Evolutionary conservation across 2,888 invertebrate genomes (phyloP).

Genomic region (Cybosia mesomella): DNA sequence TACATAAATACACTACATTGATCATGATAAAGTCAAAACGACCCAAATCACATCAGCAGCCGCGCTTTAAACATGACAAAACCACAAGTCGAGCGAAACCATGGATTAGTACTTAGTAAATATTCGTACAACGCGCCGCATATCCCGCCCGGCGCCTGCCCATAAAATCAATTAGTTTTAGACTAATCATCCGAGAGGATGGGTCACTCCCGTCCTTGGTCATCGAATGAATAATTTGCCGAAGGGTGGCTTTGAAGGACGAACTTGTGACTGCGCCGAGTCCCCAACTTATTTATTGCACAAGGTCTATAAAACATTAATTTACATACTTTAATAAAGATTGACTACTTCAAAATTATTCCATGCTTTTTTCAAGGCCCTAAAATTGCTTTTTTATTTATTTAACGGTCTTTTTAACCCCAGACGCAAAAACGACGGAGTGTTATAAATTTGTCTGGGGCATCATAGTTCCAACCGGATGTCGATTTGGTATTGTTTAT

Average conservation of each 20-base stretch:
- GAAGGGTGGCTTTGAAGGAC: constrained; percentile 53
- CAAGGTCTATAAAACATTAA: constrained; percentile 32
- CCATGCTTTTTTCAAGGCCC: constrained; percentile 14
- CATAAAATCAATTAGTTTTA: constrained; percentile 73
- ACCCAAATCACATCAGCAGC: constrained; percentile 52
- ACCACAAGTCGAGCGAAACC: constrained; percentile 51
- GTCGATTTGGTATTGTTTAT: no score
- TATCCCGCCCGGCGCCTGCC: constrained; percentile 28
- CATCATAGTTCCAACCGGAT: no score
- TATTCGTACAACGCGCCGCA: constrained; percentile 31
- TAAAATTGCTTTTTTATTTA: constrained; percentile 10
- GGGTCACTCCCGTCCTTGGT: constrained; percentile 65
- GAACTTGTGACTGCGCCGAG: constrained; percentile 28
- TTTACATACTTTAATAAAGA: constrained; percentile 24
- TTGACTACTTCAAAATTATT: constrained; percentile 18
- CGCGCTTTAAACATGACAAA: constrained; percentile 51
- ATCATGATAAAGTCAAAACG: constrained; percentile 49
- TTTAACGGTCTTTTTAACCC: background rate
- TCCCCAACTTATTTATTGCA: constrained; percentile 28
- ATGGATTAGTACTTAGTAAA: constrained; percentile 46
- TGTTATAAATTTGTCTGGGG: no score
- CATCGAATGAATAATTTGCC: constrained; percentile 69
- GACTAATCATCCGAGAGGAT: constrained; percentile 69
- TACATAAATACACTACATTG: no score
- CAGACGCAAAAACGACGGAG: no score